These are phyloP conservation scores for Lagopus leucura DNA, from an alignment of 2,113 vertebrate species.

Conservation along the genomic window DNA sequence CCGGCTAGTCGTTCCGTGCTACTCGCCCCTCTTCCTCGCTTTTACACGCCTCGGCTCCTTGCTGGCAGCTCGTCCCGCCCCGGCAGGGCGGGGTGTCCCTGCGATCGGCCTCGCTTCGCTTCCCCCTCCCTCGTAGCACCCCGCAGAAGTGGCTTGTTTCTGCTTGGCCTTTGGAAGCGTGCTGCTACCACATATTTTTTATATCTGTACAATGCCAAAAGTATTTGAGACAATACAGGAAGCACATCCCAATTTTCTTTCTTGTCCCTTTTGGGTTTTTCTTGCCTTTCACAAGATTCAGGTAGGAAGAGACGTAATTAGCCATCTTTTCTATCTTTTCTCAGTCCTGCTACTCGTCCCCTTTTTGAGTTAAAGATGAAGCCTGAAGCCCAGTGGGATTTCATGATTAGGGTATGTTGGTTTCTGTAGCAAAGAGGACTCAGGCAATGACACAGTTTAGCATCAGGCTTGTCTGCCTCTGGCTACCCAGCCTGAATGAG, in stretches of 20 bases:
- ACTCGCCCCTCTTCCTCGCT: background rate
- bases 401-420: accelerated
- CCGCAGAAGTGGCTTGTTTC: accelerated
- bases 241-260: background rate
- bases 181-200: accelerated
- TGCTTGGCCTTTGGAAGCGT: background rate
- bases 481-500: background rate
- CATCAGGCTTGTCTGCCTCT: background rate
- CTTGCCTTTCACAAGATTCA: background rate
- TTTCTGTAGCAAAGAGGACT: background rate
- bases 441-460: background rate
- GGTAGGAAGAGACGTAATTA: background rate
- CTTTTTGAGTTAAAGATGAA: background rate
- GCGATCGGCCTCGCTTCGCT: too few species aligned
- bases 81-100: background rate
- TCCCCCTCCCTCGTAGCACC: background rate
- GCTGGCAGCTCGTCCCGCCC: background rate
- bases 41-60: background rate
- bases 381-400: background rate
- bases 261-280: background rate
- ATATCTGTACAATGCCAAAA: too few species aligned
- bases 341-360: background rate
- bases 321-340: background rate
- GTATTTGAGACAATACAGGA: accelerated
- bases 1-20: background rate